These are phyloP conservation scores for Calyptomena viridis DNA, from an alignment of 2,113 vertebrate genomes.

Conservation along the genomic window DNA sequence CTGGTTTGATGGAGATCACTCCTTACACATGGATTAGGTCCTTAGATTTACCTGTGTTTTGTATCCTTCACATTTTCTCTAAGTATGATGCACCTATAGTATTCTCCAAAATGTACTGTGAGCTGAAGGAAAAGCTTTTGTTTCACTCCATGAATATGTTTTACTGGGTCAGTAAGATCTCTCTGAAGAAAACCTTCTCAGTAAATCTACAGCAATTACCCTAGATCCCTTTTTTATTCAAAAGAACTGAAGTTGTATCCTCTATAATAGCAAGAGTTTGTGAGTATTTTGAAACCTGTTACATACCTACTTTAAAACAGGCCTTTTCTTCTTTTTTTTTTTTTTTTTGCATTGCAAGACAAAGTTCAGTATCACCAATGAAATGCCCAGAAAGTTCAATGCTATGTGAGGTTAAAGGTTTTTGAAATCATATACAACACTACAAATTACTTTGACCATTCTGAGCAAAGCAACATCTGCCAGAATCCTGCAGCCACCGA, in stretches of 20 bases:
- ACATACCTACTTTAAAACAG: background rate
- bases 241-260: background rate
- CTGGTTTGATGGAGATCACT: rapidly evolving
- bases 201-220: background rate
- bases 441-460: background rate
- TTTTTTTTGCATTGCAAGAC: background rate
- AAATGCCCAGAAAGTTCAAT: background rate
- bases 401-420: background rate
- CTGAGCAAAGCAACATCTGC: background rate
- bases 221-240: background rate
- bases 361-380: background rate
- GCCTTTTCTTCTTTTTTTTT: background rate
- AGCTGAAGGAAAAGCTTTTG: background rate
- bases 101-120: background rate
- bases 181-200: background rate
- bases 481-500: background rate
- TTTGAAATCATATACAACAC: background rate
- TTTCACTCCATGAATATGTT: background rate
- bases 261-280: background rate
- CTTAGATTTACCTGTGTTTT: background rate
- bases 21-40: background rate
- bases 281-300: background rate
- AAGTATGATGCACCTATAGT: background rate
- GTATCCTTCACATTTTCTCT: background rate
- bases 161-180: background rate